Evolutionary conservation across 2,797 vertebrate species (phyloP), one percentile per base, ranked within the genome.

Genomic region (Odontamblyopus lacepedii): DNA sequence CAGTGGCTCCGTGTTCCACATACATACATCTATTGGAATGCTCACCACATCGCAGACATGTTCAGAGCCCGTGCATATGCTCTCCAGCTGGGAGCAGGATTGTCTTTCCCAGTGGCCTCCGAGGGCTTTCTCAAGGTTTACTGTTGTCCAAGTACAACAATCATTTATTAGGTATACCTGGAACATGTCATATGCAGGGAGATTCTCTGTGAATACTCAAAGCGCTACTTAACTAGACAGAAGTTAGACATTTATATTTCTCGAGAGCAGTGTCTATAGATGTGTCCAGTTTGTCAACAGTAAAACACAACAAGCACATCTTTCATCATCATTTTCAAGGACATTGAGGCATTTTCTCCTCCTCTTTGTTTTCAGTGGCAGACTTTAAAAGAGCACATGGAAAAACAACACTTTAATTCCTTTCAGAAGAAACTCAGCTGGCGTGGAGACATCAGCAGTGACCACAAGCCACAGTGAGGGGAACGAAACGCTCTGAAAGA

Each of bases 61-160:
- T 83, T 93, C 87, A 81, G 82, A 88, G 90, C 89, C 86, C 85
- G 86, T 88, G 87, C 92, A 93, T 93, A 91, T 93, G 92, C 87
- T 90, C 83, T 88, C 90, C 93, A 94, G 91, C 93, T 94, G 93
- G 88, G 81, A 77, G 12, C 18, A 88, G 87, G 81, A 86, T 88
- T 85, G 85, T 84, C 84, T 89, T 86, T 86, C 87, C 84, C 90
- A 82, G 72, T 75, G 57, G 71, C 44, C 71, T 62, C 72, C 12
- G 41, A 75, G 77, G 74, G 38, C 71, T 74, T 78, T 79, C 84
- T 79, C 76, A 72, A 62, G 75, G 66, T 76, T 72, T 64, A 5
- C n/a, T 50, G 5, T 30, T 67, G 69, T 79, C 75, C 77, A 35
- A 69, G 60, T 18, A 30, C 19, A 18, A 15, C 67, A 69, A 81